These are phyloP conservation scores for Amblyraja radiata DNA, from an alignment of 2,797 vertebrate genomes.

Conservation along the genomic window DNA sequence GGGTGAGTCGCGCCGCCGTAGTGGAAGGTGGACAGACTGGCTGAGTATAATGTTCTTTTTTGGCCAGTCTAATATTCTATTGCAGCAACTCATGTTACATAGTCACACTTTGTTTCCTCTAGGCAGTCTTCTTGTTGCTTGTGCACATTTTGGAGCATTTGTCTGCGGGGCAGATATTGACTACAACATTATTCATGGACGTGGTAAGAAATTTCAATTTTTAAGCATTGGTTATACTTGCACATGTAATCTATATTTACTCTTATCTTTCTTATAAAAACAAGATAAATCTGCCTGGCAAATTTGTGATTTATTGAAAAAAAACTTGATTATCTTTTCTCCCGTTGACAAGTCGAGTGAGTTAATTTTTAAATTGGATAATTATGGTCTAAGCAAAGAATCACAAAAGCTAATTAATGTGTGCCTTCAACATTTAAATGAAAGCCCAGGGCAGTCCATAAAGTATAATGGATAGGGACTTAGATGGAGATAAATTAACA, in stretches of 20 bases:
- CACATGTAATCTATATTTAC: not conserved
- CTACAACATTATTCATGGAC: constrained; percentile 91
- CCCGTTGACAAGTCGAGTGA: not conserved
- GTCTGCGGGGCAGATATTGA: constrained; percentile 93
- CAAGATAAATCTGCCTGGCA: not conserved
- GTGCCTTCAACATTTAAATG: not conserved
- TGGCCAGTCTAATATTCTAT: not conserved
- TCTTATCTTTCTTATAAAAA: not conserved
- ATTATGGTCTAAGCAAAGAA: not conserved
- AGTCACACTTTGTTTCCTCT: constrained; percentile 37
- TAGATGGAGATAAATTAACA: not conserved
- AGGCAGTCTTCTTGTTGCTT: constrained; percentile 91
- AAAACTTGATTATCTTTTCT: not conserved
- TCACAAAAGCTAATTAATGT: not conserved
- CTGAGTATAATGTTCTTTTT: constrained; percentile 38
- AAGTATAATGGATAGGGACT: not conserved
- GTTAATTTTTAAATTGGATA: not conserved
- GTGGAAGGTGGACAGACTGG: constrained; percentile 41
- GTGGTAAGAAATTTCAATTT: constrained; percentile 59
- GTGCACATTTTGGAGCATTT: constrained; percentile 89
- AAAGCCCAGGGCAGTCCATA: not conserved
- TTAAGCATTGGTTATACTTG: not conserved
- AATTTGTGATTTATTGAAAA: not conserved
- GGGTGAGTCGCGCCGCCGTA: too few relatives aligned
- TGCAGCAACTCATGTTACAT: not conserved